These are phyloP conservation scores for Helicoverpa armigera DNA, from an alignment of 1,140 invertebrate species.

Conservation along the genomic window DNA sequence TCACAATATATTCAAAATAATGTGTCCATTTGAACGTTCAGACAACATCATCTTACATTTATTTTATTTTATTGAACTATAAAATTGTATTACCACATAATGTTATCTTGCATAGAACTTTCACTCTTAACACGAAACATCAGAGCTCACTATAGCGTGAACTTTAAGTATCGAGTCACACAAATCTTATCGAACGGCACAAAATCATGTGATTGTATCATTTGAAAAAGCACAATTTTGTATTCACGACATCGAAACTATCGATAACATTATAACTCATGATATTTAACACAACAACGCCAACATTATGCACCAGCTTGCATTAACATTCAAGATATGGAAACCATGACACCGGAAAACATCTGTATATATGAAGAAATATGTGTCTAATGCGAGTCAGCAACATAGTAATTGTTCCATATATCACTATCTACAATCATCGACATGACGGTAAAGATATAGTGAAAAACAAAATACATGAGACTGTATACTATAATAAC, in stretches of 20 bases:
- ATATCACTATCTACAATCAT: too few species aligned
- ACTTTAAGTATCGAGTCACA: background rate
- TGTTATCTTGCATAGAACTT: slow-evolving; percentile 23
- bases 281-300: background rate
- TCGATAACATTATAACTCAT: too few species aligned
- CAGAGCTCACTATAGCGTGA: slow-evolving; percentile 7
- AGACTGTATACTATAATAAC: too few species aligned
- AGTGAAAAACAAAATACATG: too few species aligned
- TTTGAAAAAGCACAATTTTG: background rate
- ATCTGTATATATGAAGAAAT: slow-evolving; percentile 24
- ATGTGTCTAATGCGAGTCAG: slow-evolving; percentile 37
- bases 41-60: slow-evolving; percentile 19
- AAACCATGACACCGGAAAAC: background rate
- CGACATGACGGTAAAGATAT: too few species aligned
- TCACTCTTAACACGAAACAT: slow-evolving; percentile 19
- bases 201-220: slow-evolving; percentile 20
- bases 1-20: slow-evolving; percentile 6
- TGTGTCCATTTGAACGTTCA: background rate
- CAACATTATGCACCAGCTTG: slow-evolving; percentile 61
- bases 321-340: slow-evolving; percentile 43
- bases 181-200: background rate
- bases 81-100: slow-evolving; percentile 18
- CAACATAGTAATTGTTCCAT: too few species aligned
- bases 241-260: too few species aligned
- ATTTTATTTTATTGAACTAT: slow-evolving; percentile 9